These are phyloP conservation scores for Pseudomyrmex pallidus DNA, from an alignment of 1,140 invertebrate genomes.

Conservation along the genomic window DNA sequence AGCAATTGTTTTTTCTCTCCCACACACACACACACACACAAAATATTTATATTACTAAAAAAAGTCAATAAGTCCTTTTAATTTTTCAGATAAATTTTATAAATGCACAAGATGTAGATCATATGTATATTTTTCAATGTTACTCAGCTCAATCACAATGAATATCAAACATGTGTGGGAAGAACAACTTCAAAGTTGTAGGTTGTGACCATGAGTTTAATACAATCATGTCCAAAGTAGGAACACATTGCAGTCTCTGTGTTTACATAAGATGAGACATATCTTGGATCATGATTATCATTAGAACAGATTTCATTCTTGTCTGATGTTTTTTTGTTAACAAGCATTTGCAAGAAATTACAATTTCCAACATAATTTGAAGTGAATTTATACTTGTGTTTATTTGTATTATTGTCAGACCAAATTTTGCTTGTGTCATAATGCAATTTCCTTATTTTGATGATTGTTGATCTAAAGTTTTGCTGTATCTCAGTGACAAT, in stretches of 20 bases:
- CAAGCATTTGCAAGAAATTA: neutral
- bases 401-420: too few species aligned
- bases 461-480: slow-evolving; percentile 7
- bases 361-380: neutral
- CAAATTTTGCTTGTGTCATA: neutral
- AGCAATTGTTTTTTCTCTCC: too few species aligned
- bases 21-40: too few species aligned
- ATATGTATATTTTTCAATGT: slow-evolving; percentile 41
- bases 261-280: slow-evolving; percentile 44
- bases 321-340: neutral
- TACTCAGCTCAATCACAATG: slow-evolving; percentile 30
- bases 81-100: neutral
- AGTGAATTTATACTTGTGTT: too few species aligned
- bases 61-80: neutral
- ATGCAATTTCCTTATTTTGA: neutral
- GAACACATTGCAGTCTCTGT: slow-evolving; percentile 52
- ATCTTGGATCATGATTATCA: slow-evolving; percentile 38
- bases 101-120: neutral
- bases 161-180: slow-evolving; percentile 68
- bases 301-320: slow-evolving; percentile 18
- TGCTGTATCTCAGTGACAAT: neutral
- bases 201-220: slow-evolving; percentile 78
- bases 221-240: slow-evolving; percentile 74
- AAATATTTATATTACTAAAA: too few species aligned
- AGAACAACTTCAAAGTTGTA: slow-evolving; percentile 78